Evolutionary conservation across 2,113 vertebrate genomes (phyloP), one percentile per base, ranked within the genome.

Genomic region (Amphiprion percula): DNA sequence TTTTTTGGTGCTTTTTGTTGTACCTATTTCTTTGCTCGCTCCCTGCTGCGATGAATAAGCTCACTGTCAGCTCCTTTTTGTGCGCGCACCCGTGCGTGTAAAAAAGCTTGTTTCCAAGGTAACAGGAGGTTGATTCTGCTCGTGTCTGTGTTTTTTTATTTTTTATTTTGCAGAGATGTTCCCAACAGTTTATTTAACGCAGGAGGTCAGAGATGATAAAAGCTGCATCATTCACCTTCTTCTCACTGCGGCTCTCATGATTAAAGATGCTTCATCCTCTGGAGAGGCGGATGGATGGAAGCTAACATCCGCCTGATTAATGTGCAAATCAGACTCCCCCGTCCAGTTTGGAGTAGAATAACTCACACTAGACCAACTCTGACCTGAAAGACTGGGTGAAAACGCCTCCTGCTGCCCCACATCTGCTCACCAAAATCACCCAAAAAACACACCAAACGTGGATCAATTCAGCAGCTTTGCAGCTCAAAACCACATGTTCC

Each of bases 91-190:
- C 7, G 53, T 16, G 54, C 56, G 74, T 60, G 70, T 47, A 55
- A 82, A 82, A 83, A 77, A 49, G 33, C 94, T 84, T 91, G 94
- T 95, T 95, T 93, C 94, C 94, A 82, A 87, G 94, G 94, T 82
- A 94, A 95, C 94, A 26, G 71, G 71, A 79, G 88, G 74, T 83
- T 87, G 83, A 83, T 79, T 77, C 79, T 70, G 85, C 86, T 88
- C 85, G 26, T 73, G 75, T 69, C 30, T 30, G 2, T 30, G 30
- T 4, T 30, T 30, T 30, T 30, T 30, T 30, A 5, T 30, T 30
- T 30, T 30, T 30, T 30, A 26, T 26, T 26, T 23, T 82, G 80
- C 60, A 68, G 77, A 59, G 56, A 78, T 70, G 72, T 69, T 64
- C 65, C 61, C 30, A 47, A 54, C 61, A 56, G 41, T 54, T 52